Evolutionary conservation across 2,888 invertebrate genomes (phyloP).

Genomic region (Drosophila hamatofila): DNA sequence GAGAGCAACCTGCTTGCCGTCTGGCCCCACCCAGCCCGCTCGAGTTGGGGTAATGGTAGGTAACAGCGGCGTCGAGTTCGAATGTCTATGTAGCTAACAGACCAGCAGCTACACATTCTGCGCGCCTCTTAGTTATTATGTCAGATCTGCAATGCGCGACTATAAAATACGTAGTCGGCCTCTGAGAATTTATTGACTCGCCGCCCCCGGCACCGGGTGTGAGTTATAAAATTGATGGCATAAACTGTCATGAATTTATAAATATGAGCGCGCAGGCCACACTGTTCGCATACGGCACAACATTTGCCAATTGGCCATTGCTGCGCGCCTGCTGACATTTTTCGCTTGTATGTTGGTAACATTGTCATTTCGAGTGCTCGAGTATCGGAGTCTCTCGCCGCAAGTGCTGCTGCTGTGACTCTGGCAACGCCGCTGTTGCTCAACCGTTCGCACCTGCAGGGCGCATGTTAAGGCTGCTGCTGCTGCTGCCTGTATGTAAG

Average conservation of each 20-base stretch:
- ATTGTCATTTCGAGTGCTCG: slow-evolving; percentile 62
- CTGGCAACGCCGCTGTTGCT: slow-evolving; percentile 68
- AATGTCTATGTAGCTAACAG: slow-evolving; percentile 58
- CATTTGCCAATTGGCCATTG: slow-evolving; percentile 4
- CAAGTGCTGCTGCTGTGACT: slow-evolving; percentile 52
- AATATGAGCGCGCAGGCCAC: slow-evolving; percentile 47
- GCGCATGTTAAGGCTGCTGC: slow-evolving; percentile 45
- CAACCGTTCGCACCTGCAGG: slow-evolving; percentile 44
- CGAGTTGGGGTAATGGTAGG: slow-evolving; percentile 25
- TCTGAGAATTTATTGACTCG: slow-evolving; percentile 82
- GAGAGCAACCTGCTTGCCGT: neutral
- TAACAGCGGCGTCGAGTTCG: slow-evolving; percentile 42
- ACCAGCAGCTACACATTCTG: slow-evolving; percentile 74
- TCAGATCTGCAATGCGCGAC: slow-evolving; percentile 83
- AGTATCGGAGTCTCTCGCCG: slow-evolving; percentile 32
- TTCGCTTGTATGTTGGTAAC: slow-evolving; percentile 83
- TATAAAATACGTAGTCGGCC: slow-evolving; percentile 81
- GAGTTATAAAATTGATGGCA: slow-evolving; percentile 81
- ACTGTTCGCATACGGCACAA: slow-evolving; percentile 12
- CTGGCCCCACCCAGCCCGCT: neutral
- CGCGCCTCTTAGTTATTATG: slow-evolving; percentile 83
- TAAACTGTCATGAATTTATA: slow-evolving; percentile 78
- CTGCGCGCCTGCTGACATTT: slow-evolving; percentile 69
- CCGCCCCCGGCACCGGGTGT: slow-evolving; percentile 73
- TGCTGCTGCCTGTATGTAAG: neutral